Base-by-base conservation (phyloP, 2,113 vertebrate species). In the Euleptes europaea region DNA sequence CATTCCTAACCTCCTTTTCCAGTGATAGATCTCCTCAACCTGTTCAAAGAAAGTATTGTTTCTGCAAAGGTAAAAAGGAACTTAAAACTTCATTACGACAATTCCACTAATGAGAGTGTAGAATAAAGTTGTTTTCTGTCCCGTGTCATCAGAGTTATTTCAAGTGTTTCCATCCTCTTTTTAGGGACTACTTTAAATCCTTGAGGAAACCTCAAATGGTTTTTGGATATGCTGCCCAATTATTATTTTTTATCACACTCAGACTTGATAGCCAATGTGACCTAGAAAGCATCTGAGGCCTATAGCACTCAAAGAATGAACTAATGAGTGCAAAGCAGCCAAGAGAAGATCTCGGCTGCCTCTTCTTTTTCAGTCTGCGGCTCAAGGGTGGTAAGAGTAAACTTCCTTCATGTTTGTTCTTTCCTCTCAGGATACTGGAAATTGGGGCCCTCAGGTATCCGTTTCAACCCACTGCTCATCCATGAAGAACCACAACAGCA, bases 71-170 rank as follows among this genome's bases (percentile, higher is more conserved):
- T 10, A 74, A 9, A 5, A 4, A 76, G 66, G 75, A 86, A 23
- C n/a, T 2, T 21, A 35, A 72, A 2, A 2, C 5, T 0, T 2
- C 1, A 66, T 0, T 1, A 12, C 13, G 5, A 21, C 0, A 49
- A n/a, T 28, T 3, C 73, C n/a, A 28, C 13, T 47, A 17, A 54
- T 72, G 70, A n/a, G 51, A 4, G 1, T 70, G 44, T 26, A 47
- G 23, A 51, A 60, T 35, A 63, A 49, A 70, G 69, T 26, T 79
- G 31, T 42, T 78, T 83, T 26, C 7, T 72, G 67, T 11, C 17
- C 9, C 3, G 4, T 65, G 26, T 42, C 42, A 57, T 31, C 63
- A 70, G 3, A 3, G 40, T 78, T 78, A 35, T 47, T 72, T 40
- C 26, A 33, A 73, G 17, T 31, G 57, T 71, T 44, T 70, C 26